phyloP scores from a whole-genome alignment of 2,888 invertebrate genomes.

The Panopea generosa region DNA sequence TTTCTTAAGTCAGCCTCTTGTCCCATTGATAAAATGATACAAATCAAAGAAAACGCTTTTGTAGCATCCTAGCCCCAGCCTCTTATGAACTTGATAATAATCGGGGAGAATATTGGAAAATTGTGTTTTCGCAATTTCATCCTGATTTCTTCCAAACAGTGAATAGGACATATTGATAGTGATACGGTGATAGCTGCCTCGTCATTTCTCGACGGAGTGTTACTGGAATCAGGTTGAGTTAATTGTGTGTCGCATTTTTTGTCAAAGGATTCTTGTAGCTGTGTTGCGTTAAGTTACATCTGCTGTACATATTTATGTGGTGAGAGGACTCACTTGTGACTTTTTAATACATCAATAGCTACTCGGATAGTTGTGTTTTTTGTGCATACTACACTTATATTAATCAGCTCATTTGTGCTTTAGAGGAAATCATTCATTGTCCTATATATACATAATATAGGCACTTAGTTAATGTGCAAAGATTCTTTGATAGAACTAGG shows the following conservation, averaged over 20 bases:
- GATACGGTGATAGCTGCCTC: conserved; percentile 14
- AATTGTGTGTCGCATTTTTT: conserved; percentile 18
- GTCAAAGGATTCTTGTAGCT: neutral
- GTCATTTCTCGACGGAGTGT: conserved; percentile 12
- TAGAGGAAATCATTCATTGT: too few species aligned
- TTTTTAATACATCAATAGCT: too few species aligned
- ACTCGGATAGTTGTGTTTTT: too few species aligned
- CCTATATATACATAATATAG: too few species aligned
- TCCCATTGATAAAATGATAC: conserved; percentile 64
- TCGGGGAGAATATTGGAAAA: conserved; percentile 62
- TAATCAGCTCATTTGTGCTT: too few species aligned
- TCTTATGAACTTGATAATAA: conserved; percentile 41
- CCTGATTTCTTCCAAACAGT: conserved; percentile 45
- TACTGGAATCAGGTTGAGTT: conserved; percentile 13
- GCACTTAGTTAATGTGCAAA: too few species aligned
- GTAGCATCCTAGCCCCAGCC: conserved; percentile 21
- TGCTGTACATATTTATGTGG: too few species aligned
- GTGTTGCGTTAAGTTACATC: too few species aligned
- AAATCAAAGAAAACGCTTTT: conserved; percentile 48
- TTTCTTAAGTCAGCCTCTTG: conserved; percentile 47
- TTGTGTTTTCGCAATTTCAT: conserved; percentile 62
- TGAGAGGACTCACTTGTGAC: too few species aligned
- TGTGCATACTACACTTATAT: too few species aligned
- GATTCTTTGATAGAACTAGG: too few species aligned
- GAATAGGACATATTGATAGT: conserved; percentile 53